A percentile compares a stretch with the other conserved stretches of the same genome.
These are phyloP conservation scores for Tolmerus cingulatus DNA, from an alignment of 2,888 invertebrate genomes.

Conservation along the genomic window DNA sequence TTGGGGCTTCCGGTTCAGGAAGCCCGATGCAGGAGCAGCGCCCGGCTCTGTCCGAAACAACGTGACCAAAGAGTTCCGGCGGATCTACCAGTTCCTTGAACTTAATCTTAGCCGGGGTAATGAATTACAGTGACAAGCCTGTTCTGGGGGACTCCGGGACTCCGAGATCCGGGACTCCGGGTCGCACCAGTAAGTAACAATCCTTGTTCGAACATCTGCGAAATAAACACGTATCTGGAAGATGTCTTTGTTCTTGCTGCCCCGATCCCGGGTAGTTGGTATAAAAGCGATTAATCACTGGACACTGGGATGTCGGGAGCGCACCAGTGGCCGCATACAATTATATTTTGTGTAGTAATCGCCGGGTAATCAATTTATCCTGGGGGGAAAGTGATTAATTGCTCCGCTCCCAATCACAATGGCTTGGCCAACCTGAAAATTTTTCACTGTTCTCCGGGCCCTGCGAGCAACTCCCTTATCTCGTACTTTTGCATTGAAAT, in stretches of 20 bases:
- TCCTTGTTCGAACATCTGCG: neutral
- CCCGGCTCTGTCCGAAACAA: neutral
- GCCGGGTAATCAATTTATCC: neutral
- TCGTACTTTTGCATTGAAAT: neutral
- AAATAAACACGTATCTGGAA: neutral
- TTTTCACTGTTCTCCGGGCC: neutral
- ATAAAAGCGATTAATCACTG: neutral
- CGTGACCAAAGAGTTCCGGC: neutral
- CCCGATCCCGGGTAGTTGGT: neutral
- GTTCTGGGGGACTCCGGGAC: neutral
- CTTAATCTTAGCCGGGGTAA: neutral
- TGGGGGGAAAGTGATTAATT: neutral
- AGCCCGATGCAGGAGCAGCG: neutral
- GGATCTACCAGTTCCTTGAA: neutral
- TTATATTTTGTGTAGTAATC: neutral
- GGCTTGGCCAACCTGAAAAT: neutral
- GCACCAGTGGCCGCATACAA: neutral
- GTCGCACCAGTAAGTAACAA: neutral
- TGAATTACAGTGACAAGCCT: neutral
- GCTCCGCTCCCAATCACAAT: neutral
- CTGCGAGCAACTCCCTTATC: neutral
- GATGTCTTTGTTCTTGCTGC: neutral
- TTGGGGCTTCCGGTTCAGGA: neutral
- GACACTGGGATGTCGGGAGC: neutral
- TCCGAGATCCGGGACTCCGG: neutral